Evolutionary conservation across 2,888 invertebrate genomes (phyloP), one percentile per base, ranked within the genome.

Genomic region (Dynastes tityus): DNA sequence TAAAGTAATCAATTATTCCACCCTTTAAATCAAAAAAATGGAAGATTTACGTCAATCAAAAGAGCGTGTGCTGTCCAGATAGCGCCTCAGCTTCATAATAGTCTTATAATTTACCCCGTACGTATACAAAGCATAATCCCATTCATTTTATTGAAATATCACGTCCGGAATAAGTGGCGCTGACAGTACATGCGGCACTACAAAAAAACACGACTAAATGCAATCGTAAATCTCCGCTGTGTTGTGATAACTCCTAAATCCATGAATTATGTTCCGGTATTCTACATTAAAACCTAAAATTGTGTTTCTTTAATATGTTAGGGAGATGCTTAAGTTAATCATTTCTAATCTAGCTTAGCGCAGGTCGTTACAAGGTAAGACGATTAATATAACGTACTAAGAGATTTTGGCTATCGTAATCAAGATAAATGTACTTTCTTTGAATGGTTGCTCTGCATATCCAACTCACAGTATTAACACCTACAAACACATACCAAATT

Each of bases 181-280:
- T 32, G 71, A 71, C 71, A 71, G 55, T 40, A 22, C 29, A 53
- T 16, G 68, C 68, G 29, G 51, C 45, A 71, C 37, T 16, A 71
- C 37, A 71, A 55, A 71, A 71, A 71, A 55, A 58, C 22, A 22
- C 22, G 16, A 5, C 55, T 71, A 55, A 55, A 71, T 55, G 58
- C 8, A 71, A 58, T 40, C 27, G 37, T 71, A 71, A 71, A 71
- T 71, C 55, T 71, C 22, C 55, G 55, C 16, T 37, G 55, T 71
- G 71, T n/a, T 55, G 55, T 55, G 71, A 71, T 71, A 58, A 16
- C 55, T n/a, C 55, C 58, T 16, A 37, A 71, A 71, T 71, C 71
- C 71, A 16, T 58, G 32, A 71, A 71, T 71, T 71, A 71, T 40
- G 53, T 55, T 53, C 53, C 8, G 32, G 32, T 37, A 53, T 13